Evolutionary conservation across 1,140 invertebrate genomes (phyloP).

Genomic region (Parapsyche elsis): DNA sequence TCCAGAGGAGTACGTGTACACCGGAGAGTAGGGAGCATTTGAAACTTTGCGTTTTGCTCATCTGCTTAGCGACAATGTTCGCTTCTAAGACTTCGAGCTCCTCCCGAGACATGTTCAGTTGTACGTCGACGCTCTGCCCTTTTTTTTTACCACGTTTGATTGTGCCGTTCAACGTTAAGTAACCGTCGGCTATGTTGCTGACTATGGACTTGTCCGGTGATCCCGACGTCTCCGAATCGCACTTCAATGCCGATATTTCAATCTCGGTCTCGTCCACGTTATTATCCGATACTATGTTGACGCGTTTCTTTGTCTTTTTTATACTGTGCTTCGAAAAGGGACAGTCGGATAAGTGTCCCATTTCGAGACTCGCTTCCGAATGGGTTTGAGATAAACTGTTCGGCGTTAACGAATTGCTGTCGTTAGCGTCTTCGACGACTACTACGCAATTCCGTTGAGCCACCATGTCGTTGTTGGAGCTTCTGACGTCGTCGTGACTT

Average conservation of each 20-base stretch:
- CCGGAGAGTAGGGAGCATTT: slow-evolving; percentile 72
- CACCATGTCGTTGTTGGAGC: slow-evolving; percentile 61
- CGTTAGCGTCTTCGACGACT: slow-evolving; percentile 63
- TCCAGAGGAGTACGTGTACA: slow-evolving; percentile 75
- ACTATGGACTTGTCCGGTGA: slow-evolving; percentile 63
- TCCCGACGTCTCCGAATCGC: slow-evolving; percentile 65
- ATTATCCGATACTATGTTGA: slow-evolving; percentile 72
- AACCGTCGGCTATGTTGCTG: slow-evolving; percentile 65
- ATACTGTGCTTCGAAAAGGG: slow-evolving; percentile 67
- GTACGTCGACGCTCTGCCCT: slow-evolving; percentile 78
- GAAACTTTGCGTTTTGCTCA: slow-evolving; percentile 68
- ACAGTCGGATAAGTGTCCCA: slow-evolving; percentile 62
- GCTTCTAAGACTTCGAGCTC: slow-evolving; percentile 76
- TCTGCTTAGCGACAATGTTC: slow-evolving; percentile 70
- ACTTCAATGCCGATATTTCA: slow-evolving; percentile 65
- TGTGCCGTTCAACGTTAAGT: slow-evolving; percentile 77
- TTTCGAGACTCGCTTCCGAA: slow-evolving; percentile 67
- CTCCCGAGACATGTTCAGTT: slow-evolving; percentile 76
- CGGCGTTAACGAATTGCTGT: slow-evolving; percentile 64
- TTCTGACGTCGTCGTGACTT: slow-evolving; percentile 64
- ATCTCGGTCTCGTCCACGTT: slow-evolving; percentile 65
- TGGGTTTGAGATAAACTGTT: slow-evolving; percentile 66
- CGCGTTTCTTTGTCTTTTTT: slow-evolving; percentile 69
- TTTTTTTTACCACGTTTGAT: slow-evolving; percentile 79
- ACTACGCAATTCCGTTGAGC: slow-evolving; percentile 62